These are phyloP conservation scores for Melikaiella ostensackeni DNA, from an alignment of 2,888 invertebrate genomes.

Conservation along the genomic window DNA sequence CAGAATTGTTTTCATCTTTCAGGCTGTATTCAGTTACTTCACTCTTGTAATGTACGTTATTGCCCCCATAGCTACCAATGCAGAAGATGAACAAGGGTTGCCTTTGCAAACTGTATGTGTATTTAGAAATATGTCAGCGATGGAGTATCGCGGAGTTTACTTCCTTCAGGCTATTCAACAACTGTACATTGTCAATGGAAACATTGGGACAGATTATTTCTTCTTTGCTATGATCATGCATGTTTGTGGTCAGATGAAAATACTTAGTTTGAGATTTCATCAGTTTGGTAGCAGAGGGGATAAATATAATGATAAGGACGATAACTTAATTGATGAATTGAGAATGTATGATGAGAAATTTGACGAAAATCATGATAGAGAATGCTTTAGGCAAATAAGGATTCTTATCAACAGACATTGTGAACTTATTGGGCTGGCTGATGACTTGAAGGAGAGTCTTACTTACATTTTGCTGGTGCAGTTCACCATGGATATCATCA, in stretches of 20 bases:
- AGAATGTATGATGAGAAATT: not conserved
- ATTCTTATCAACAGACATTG: conserved; percentile 53
- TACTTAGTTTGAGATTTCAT: conserved; percentile 60
- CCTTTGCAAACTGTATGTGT: conserved; percentile 24
- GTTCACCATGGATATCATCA: conserved; percentile 49
- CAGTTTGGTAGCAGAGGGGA: conserved; percentile 4
- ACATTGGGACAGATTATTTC: conserved; percentile 33
- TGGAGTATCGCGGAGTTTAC: conserved; percentile 16
- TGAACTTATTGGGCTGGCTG: conserved; percentile 51
- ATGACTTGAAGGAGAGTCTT: conserved; percentile 52
- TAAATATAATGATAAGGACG: not conserved
- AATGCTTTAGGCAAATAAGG: conserved; percentile 37
- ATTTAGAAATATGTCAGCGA: conserved; percentile 18
- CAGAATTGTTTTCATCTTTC: conserved; percentile 26
- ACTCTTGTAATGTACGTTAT: conserved; percentile 26
- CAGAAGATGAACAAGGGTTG: conserved; percentile 30
- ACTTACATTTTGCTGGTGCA: conserved; percentile 54
- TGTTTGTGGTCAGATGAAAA: conserved; percentile 27
- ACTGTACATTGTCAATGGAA: conserved; percentile 35
- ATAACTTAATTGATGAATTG: not conserved
- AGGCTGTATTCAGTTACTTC: conserved; percentile 27
- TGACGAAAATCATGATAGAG: conserved; percentile 19
- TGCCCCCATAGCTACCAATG: conserved; percentile 24
- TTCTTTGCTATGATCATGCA: conserved; percentile 36
- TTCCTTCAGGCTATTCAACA: conserved; percentile 18